phyloP scores from a whole-genome alignment of 2,113 vertebrate species.

The Scalopus aquaticus region DNA sequence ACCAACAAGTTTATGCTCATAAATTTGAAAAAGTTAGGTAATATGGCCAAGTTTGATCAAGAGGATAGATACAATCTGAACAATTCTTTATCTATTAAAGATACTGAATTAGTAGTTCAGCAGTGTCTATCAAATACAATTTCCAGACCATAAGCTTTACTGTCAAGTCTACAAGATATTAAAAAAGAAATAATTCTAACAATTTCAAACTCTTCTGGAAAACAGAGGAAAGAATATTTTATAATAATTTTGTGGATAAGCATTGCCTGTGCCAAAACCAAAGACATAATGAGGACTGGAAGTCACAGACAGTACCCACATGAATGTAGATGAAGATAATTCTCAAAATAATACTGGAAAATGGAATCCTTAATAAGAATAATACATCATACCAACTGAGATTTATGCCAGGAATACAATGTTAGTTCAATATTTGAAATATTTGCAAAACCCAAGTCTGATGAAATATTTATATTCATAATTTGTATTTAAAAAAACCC shows the following conservation, averaged over 20 bases:
- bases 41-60: neutral
- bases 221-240: neutral
- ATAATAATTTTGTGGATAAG: neutral
- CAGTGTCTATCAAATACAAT: neutral
- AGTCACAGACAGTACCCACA: neutral
- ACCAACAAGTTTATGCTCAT: neutral
- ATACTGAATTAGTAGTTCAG: neutral
- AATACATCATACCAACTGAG: neutral
- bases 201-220: neutral
- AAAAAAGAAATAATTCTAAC: neutral
- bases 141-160: neutral
- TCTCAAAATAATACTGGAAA: neutral
- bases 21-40: neutral
- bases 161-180: neutral
- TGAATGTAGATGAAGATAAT: neutral
- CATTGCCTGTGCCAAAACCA: neutral
- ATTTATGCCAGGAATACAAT: neutral
- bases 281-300: neutral
- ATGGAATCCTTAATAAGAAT: neutral
- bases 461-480: neutral
- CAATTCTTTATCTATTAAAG: neutral
- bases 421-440: neutral
- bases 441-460: neutral
- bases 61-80: neutral
- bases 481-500: neutral